These are phyloP conservation scores for Synchiropus splendidus DNA, from an alignment of 2,113 vertebrate species.

Conservation along the genomic window DNA sequence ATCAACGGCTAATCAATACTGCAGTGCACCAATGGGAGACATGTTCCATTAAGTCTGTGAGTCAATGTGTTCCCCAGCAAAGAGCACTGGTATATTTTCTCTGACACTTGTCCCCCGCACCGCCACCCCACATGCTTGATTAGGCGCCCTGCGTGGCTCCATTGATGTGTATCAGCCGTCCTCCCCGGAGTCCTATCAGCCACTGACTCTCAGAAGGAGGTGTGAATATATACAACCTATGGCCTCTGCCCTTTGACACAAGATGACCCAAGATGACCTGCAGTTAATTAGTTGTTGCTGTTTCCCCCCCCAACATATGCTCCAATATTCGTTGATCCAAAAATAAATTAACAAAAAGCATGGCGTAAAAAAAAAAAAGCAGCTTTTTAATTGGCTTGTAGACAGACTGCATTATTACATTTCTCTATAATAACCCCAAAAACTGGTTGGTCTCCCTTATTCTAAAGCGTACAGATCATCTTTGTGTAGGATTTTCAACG, in stretches of 20 bases:
- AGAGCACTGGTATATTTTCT: conserved; percentile 46
- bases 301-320: conserved; percentile 47
- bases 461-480: no score
- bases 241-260: conserved; percentile 33
- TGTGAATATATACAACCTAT: conserved; percentile 21
- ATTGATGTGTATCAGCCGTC: conserved; percentile 51
- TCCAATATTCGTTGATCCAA: not conserved
- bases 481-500: no score
- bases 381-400: no score
- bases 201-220: conserved; percentile 27
- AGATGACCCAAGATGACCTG: conserved; percentile 23
- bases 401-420: no score
- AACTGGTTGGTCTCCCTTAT: not conserved
- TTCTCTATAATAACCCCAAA: no score
- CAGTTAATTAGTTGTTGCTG: conserved; percentile 42
- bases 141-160: conserved; percentile 41
- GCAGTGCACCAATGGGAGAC: conserved; percentile 40
- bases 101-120: conserved; percentile 33
- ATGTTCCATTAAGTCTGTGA: conserved; percentile 46
- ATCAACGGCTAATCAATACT: conserved; percentile 55
- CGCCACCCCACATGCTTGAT: conserved; percentile 39
- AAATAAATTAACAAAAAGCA: not conserved
- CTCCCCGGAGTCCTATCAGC: conserved; percentile 46
- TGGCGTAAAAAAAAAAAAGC: not conserved
- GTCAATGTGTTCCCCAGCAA: conserved; percentile 56